Evolutionary conservation across 2,797 vertebrate species (phyloP).

Genomic region (Liparis tanakae): DNA sequence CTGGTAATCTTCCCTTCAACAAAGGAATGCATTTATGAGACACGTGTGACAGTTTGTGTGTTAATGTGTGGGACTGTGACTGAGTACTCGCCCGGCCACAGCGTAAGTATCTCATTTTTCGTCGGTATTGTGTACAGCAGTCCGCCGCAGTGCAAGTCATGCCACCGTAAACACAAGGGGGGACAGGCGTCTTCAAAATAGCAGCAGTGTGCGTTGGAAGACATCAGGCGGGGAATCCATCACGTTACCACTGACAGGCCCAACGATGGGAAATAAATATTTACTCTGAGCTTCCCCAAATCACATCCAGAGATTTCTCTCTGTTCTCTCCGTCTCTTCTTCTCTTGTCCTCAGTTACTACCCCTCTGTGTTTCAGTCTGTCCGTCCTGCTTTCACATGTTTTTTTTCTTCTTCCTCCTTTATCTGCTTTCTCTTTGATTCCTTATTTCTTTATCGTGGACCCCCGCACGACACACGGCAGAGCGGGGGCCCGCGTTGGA

Average conservation of each 20-base stretch:
- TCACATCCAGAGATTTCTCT: conserved; percentile 79
- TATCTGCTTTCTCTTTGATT: neutral
- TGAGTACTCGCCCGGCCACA: conserved; percentile 46
- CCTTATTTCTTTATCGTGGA: conserved; percentile 32
- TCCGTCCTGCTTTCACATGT: neutral
- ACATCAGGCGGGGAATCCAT: conserved; percentile 77
- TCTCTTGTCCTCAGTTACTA: conserved; percentile 29
- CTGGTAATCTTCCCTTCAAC: conserved; percentile 69
- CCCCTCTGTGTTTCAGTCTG: conserved; percentile 6
- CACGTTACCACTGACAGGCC: conserved; percentile 78
- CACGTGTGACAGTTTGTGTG: conserved; percentile 54
- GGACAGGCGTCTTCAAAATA: conserved; percentile 67
- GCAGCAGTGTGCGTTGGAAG: conserved; percentile 74
- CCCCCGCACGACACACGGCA: conserved; percentile 32
- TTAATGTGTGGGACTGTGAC: conserved; percentile 35
- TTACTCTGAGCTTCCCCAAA: conserved; percentile 79
- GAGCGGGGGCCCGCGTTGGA: conserved; percentile 40
- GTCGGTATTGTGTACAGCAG: conserved; percentile 63
- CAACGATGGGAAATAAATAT: conserved; percentile 83
- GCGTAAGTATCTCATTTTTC: conserved; percentile 68
- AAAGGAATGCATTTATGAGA: conserved; percentile 72
- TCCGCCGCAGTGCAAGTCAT: conserved; percentile 59
- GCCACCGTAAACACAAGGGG: conserved; percentile 68
- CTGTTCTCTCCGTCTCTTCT: conserved; percentile 46
- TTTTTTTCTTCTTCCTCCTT: neutral